These are phyloP conservation scores for Macaca mulatta DNA, from an alignment of 2,113 vertebrate species.

Conservation along the genomic window DNA sequence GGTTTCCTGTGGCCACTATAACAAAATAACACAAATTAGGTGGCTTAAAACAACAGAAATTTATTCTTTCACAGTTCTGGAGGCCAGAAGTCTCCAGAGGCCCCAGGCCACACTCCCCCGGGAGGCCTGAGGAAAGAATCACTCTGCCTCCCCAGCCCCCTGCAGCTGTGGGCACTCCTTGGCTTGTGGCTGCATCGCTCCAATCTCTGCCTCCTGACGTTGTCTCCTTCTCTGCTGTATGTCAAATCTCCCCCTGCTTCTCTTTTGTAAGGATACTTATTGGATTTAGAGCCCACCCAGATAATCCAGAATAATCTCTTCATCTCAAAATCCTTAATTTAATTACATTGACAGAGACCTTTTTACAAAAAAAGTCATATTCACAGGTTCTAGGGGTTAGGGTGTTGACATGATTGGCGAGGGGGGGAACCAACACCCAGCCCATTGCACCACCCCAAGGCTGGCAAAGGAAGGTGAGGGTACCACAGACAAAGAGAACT, in stretches of 20 bases:
- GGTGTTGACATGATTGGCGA: background rate
- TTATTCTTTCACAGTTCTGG: background rate
- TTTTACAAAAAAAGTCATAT: background rate
- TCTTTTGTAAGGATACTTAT: background rate
- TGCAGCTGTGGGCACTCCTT: background rate
- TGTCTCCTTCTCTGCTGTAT: background rate
- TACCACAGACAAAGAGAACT: background rate
- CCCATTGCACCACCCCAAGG: background rate
- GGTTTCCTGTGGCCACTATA: background rate
- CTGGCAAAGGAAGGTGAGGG: too few species aligned
- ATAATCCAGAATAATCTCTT: background rate
- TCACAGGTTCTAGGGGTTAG: background rate
- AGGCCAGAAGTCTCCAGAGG: background rate
- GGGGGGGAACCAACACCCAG: background rate
- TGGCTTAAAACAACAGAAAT: background rate
- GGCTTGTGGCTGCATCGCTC: background rate
- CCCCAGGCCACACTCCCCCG: background rate
- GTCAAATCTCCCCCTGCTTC: background rate
- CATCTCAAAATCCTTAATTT: background rate
- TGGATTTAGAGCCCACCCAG: background rate
- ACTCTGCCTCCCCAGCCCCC: fast-evolving
- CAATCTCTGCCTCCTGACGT: background rate
- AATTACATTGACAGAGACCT: background rate
- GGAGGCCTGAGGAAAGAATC: background rate
- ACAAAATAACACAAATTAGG: background rate